phyloP scores from a whole-genome alignment of 2,113 vertebrate species.

The Aegotheles bennettii region DNA sequence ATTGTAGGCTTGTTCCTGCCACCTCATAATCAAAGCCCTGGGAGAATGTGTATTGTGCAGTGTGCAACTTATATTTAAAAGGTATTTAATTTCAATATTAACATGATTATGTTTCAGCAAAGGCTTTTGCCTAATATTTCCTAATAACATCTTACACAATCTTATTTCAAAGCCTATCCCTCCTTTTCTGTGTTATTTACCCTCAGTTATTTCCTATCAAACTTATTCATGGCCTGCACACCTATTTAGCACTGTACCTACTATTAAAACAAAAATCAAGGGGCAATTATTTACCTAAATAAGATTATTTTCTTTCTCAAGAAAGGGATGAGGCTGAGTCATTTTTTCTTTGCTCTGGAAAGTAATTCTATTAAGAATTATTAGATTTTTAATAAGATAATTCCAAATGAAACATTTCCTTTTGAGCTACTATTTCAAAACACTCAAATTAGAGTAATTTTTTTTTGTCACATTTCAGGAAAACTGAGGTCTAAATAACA shows the following conservation, averaged over 20 bases:
- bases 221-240: background rate
- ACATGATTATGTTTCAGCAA: background rate
- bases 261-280: background rate
- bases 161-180: background rate
- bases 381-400: background rate
- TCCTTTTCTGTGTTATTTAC: background rate
- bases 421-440: background rate
- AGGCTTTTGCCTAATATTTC: background rate
- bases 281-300: background rate
- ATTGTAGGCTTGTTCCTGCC: background rate
- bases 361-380: background rate
- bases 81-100: constrained; percentile 8
- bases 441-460: background rate
- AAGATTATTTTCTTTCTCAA: background rate
- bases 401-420: background rate
- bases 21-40: constrained; percentile 12
- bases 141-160: background rate
- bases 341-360: background rate
- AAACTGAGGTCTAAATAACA: background rate
- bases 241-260: background rate
- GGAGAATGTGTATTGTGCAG: background rate
- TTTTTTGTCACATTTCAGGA: background rate
- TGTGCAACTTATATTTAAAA: background rate
- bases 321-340: background rate
- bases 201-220: background rate